Percentiles rank a stretch among this genome's conserved stretches.
phyloP scores from a whole-genome alignment of 2,797 vertebrate genomes.

The Manis javanica region DNA sequence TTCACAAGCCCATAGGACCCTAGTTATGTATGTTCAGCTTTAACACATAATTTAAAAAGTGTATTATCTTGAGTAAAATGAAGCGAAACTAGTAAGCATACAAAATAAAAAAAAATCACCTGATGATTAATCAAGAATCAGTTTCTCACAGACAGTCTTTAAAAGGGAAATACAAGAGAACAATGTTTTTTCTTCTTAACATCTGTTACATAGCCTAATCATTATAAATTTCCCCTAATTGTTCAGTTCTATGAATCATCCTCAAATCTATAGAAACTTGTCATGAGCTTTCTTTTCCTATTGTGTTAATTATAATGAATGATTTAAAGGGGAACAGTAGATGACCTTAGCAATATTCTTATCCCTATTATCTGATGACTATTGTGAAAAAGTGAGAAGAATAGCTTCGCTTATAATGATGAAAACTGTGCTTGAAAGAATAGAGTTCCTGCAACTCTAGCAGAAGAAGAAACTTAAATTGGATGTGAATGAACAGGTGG shows the following conservation, averaged over 20 bases:
- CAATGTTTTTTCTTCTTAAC: background rate
- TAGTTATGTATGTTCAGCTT: background rate
- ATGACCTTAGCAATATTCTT: background rate
- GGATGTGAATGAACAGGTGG: background rate
- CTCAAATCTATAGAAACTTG: background rate
- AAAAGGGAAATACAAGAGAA: background rate
- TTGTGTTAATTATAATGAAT: background rate
- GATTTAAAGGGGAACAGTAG: background rate
- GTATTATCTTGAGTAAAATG: background rate
- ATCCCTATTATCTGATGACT: background rate
- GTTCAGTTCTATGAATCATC: background rate
- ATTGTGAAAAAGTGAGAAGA: background rate
- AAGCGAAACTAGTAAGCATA: background rate
- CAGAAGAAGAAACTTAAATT: background rate
- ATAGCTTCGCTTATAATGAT: background rate
- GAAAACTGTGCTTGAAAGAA: background rate
- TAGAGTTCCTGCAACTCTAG: too few relatives aligned
- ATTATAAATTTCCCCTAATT: background rate
- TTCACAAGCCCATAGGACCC: background rate
- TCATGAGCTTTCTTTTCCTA: background rate
- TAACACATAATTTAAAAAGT: background rate
- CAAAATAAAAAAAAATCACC: too few relatives aligned
- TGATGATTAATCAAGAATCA: background rate
- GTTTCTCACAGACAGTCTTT: background rate
- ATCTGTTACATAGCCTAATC: background rate